phyloP scores from a whole-genome alignment of 2,888 invertebrate genomes.

The Coleophora deauratella region DNA sequence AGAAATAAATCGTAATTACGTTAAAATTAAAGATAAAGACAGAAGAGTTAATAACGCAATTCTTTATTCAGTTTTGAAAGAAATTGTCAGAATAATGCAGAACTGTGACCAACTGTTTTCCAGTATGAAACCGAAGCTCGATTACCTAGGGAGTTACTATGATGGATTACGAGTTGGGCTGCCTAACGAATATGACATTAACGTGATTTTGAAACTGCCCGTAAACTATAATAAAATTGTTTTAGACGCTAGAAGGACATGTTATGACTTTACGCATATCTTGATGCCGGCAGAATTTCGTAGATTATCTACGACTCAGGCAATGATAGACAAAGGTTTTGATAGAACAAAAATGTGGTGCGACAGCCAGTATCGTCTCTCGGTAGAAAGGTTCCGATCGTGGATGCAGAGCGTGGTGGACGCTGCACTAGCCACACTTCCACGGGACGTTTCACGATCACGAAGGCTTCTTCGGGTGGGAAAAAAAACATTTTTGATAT shows the following conservation, averaged over 20 bases:
- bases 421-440: slow-evolving; percentile 30
- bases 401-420: slow-evolving; percentile 51
- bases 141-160: slow-evolving; percentile 47
- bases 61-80: slow-evolving; percentile 32
- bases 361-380: slow-evolving; percentile 29
- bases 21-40: slow-evolving; percentile 34
- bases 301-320: slow-evolving; percentile 31
- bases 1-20: slow-evolving; percentile 30
- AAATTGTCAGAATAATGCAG: slow-evolving; percentile 34
- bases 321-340: slow-evolving; percentile 34
- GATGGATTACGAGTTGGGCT: slow-evolving; percentile 45
- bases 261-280: slow-evolving; percentile 33
- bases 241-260: slow-evolving; percentile 24
- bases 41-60: slow-evolving; percentile 34
- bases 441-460: slow-evolving; percentile 21
- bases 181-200: slow-evolving; percentile 47
- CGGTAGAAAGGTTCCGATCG: slow-evolving; percentile 30
- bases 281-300: slow-evolving; percentile 47
- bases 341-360: slow-evolving; percentile 41
- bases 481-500: slow-evolving; percentile 26
- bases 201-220: slow-evolving; percentile 37
- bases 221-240: slow-evolving; percentile 37
- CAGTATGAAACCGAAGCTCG: slow-evolving; percentile 40
- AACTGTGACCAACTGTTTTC: slow-evolving; percentile 31
- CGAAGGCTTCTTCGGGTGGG: slow-evolving; percentile 28